Percentiles rank a stretch among this genome's conserved stretches.
Evolutionary conservation across 2,797 vertebrate species (phyloP).

Genomic region (Mormyrops attenuatus): DNA sequence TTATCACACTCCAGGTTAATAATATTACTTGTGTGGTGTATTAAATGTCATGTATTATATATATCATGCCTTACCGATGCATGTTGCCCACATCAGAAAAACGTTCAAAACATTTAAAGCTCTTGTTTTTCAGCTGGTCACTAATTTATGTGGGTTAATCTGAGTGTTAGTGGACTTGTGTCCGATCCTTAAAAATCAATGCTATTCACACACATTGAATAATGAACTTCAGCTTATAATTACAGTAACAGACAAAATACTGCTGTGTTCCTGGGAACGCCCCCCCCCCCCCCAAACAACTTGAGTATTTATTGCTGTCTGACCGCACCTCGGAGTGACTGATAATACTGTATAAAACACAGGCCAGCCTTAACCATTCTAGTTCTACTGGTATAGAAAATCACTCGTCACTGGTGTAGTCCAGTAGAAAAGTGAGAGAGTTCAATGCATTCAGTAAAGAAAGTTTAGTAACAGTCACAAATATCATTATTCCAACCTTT

Average conservation of each 20-base stretch:
- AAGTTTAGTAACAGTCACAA: conserved; percentile 31
- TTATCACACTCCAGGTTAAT: not conserved
- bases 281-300: not conserved
- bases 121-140: not conserved
- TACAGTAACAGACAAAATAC: conserved; percentile 8
- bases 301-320: conserved; percentile 45
- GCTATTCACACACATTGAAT: not conserved
- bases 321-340: conserved; percentile 37
- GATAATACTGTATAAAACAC: conserved; percentile 20
- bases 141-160: not conserved
- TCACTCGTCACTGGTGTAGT: conserved; percentile 31
- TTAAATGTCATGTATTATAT: not conserved
- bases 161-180: not conserved
- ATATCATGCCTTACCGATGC: not conserved
- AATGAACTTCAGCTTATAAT: not conserved
- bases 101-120: conserved; percentile 1
- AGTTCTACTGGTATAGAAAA: not conserved
- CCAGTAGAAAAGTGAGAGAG: conserved; percentile 35
- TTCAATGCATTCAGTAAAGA: conserved; percentile 6
- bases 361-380: conserved; percentile 26
- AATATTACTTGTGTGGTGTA: not conserved
- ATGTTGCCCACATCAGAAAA: conserved; percentile 1
- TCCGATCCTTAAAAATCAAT: not conserved
- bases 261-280: not conserved
- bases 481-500: conserved; percentile 4